A percentile compares a stretch with the other conserved stretches of the same genome.
phyloP scores from a whole-genome alignment of 2,888 invertebrate species.

The Falcaria lacertinaria region DNA sequence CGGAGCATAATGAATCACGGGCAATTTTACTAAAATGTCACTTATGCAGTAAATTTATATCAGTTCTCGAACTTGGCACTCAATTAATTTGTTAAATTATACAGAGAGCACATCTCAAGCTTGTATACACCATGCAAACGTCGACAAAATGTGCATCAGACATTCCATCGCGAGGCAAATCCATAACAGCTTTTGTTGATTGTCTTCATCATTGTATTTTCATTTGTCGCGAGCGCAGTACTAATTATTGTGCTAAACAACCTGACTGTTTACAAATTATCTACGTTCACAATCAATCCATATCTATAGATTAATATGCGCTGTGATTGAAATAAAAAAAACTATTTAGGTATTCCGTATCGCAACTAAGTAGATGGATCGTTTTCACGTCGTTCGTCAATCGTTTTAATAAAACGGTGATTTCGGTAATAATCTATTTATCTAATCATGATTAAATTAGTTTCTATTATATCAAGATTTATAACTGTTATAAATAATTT shows the following conservation, averaged over 20 bases:
- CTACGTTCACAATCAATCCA: conserved; percentile 55
- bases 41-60: not conserved
- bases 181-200: conserved; percentile 66
- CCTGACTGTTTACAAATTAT: conserved; percentile 71
- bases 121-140: conserved; percentile 17
- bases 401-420: conserved; percentile 7
- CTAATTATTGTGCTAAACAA: conserved; percentile 57
- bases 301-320: conserved; percentile 46
- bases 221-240: conserved; percentile 41
- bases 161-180: conserved; percentile 51
- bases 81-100: not conserved
- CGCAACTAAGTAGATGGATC: not conserved
- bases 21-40: conserved; percentile 6
- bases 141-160: conserved; percentile 31
- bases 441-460: not conserved
- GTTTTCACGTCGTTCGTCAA: too few species aligned
- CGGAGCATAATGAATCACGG: conserved; percentile 31
- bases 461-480: not conserved
- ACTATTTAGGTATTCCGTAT: not conserved
- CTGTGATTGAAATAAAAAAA: conserved; percentile 20
- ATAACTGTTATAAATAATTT: not conserved
- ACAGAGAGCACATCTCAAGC: conserved; percentile 5
- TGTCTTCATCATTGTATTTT: conserved; percentile 49
- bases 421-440: conserved; percentile 20
- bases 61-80: too few species aligned